phyloP scores from a whole-genome alignment of 2,113 vertebrate genomes.

The Copsychus sechellarum region DNA sequence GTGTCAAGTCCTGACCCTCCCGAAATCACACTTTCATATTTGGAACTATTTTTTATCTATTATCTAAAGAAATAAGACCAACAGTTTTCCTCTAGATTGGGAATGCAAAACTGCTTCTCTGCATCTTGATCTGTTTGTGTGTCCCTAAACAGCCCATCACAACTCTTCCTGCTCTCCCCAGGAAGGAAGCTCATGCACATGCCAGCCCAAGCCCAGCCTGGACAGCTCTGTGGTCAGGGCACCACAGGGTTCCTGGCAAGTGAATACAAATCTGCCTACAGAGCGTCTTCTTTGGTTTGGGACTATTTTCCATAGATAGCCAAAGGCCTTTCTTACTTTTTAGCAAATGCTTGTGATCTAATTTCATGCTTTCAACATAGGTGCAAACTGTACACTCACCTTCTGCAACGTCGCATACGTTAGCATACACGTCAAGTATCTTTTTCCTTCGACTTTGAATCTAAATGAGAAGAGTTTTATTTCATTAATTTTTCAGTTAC shows the following conservation, averaged over 20 bases:
- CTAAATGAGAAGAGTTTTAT: slow-evolving; percentile 68
- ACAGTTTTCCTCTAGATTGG: neutral
- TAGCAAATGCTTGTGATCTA: neutral
- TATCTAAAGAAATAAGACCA: neutral
- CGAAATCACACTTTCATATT: neutral
- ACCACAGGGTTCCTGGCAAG: neutral
- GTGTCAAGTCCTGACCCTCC: neutral
- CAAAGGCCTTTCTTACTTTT: neutral
- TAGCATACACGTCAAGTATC: slow-evolving; percentile 92
- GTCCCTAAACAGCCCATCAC: rapidly evolving
- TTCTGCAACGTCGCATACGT: slow-evolving; percentile 89
- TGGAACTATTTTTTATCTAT: neutral
- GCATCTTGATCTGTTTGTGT: neutral
- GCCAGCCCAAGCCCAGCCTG: neutral
- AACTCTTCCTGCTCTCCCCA: neutral
- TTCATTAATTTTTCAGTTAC: neutral
- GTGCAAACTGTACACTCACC: slow-evolving; percentile 71
- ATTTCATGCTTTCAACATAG: neutral
- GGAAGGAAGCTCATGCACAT: rapidly evolving
- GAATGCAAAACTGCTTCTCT: neutral
- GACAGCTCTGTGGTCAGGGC: neutral
- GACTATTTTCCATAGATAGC: neutral
- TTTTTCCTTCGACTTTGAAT: slow-evolving; percentile 97
- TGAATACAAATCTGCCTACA: neutral
- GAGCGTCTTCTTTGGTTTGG: neutral